phyloP scores from a whole-genome alignment of 2,888 invertebrate species.

The Apeira syringaria region DNA sequence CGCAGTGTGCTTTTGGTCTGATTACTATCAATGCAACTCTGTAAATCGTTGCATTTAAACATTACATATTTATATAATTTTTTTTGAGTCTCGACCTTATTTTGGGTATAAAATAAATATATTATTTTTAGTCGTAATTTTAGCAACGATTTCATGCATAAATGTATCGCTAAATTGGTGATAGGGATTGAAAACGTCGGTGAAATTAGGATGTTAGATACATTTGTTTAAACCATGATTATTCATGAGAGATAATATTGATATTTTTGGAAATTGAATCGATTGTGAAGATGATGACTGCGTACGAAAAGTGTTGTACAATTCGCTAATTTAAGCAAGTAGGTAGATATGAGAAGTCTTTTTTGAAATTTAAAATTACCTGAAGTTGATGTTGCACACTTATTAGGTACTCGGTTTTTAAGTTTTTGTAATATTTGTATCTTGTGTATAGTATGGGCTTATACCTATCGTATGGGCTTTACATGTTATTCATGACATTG shows the following conservation, averaged over 20 bases:
- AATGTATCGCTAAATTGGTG: not conserved
- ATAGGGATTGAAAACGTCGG: not conserved
- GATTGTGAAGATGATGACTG: slow-evolving; percentile 10
- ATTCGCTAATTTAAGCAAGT: slow-evolving; percentile 18
- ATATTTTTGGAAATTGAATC: slow-evolving; percentile 15
- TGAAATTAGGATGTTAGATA: not conserved
- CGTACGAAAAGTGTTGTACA: slow-evolving; percentile 17
- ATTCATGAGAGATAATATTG: slow-evolving; percentile 3
- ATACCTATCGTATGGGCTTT: too few species aligned
- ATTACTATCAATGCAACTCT: slow-evolving; percentile 1
- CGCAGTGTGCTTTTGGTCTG: not conserved
- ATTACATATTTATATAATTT: not conserved
- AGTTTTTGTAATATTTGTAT: slow-evolving; percentile 23
- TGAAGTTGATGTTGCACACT: slow-evolving; percentile 29
- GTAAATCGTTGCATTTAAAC: slow-evolving; percentile 3
- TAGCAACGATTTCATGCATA: not conserved
- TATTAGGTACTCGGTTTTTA: slow-evolving; percentile 21
- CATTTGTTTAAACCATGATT: not conserved
- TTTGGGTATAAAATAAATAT: too few species aligned
- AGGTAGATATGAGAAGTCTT: slow-evolving; percentile 10
- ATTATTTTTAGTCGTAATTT: not conserved
- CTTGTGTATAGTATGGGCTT: too few species aligned
- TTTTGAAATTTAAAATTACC: slow-evolving; percentile 21
- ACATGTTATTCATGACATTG: too few species aligned
- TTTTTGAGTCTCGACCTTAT: too few species aligned